Percentiles rank a stretch among this genome's conserved stretches.
These are phyloP conservation scores for Tryphoninae sp. DNA, from an alignment of 2,888 invertebrate species.

Conservation along the genomic window DNA sequence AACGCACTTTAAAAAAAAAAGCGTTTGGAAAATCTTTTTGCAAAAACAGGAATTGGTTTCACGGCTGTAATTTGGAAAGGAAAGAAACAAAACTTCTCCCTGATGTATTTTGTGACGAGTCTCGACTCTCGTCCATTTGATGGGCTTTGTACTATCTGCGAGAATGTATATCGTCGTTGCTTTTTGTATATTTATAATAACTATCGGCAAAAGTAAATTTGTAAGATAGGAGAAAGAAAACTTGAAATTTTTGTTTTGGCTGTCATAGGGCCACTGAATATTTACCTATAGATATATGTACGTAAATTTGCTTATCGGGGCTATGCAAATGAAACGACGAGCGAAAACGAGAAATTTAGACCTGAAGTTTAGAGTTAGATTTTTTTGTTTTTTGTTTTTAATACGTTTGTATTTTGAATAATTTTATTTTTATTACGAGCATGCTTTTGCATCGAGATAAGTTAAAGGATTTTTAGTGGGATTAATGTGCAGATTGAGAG, in stretches of 20 bases:
- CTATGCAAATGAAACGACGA: slow-evolving; percentile 22
- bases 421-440: slow-evolving; percentile 23
- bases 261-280: background rate
- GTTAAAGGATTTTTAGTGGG: background rate
- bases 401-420: background rate
- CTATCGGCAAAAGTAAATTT: slow-evolving; percentile 62
- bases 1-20: slow-evolving; percentile 28
- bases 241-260: background rate
- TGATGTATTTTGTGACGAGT: slow-evolving; percentile 31
- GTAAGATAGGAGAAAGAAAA: slow-evolving; percentile 40
- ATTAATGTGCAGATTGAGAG: background rate
- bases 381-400: slow-evolving; percentile 34
- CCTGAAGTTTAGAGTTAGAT: slow-evolving; percentile 17
- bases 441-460: slow-evolving; percentile 37
- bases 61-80: slow-evolving; percentile 21
- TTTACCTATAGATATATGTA: background rate
- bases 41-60: slow-evolving; percentile 34
- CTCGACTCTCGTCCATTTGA: slow-evolving; percentile 26
- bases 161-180: slow-evolving; percentile 69
- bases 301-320: slow-evolving; percentile 29
- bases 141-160: slow-evolving; percentile 68
- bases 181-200: slow-evolving; percentile 74
- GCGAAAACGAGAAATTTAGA: slow-evolving; percentile 33
- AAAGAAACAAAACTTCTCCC: background rate
- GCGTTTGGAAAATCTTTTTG: slow-evolving; percentile 1